Evolutionary conservation across 1,140 invertebrate species (phyloP).

Genomic region (Penaeus indicus): DNA sequence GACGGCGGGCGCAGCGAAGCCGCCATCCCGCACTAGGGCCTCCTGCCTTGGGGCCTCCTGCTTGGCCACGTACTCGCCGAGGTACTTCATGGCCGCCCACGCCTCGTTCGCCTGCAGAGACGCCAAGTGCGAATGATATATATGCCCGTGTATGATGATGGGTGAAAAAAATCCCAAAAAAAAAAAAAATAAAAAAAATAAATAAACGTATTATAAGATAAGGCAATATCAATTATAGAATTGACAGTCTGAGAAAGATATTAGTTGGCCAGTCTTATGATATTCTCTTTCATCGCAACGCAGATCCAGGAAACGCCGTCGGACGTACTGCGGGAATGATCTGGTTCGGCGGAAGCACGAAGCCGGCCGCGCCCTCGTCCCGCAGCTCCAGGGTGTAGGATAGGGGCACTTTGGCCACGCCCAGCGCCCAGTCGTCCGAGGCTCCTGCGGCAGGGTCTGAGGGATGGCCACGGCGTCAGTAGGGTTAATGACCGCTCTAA

Average conservation of each 20-base stretch:
- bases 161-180: background rate
- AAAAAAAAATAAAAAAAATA: background rate
- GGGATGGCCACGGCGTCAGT: no score
- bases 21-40: background rate
- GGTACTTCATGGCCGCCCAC: constrained; percentile 19
- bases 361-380: constrained; percentile 21
- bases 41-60: no score
- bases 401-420: background rate
- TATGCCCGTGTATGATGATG: background rate
- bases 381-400: constrained; percentile 25
- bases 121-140: background rate
- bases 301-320: background rate
- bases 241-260: background rate
- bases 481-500: no score
- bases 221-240: background rate
- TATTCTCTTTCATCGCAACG: background rate
- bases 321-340: constrained; percentile 27
- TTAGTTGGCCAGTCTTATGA: background rate
- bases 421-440: constrained; percentile 22
- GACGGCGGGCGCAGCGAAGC: background rate
- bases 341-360: constrained; percentile 11
- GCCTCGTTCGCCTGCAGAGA: constrained; percentile 29
- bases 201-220: no score
- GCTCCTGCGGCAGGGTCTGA: constrained; percentile 21
- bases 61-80: background rate